phyloP scores from a whole-genome alignment of 2,888 invertebrate genomes.

The Drosophila rubida region DNA sequence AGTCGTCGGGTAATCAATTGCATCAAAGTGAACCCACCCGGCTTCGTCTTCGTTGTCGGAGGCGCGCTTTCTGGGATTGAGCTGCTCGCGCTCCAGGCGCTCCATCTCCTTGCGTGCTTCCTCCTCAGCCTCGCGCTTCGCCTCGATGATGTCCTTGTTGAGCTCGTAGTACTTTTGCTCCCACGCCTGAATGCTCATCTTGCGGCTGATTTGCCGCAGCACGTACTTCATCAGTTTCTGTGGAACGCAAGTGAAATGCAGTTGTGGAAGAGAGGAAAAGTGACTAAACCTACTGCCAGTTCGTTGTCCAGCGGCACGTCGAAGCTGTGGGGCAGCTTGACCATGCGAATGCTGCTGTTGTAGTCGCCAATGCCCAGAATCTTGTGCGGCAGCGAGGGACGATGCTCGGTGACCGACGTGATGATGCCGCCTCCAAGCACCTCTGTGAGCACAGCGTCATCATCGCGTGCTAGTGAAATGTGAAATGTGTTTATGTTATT shows the following conservation, averaged over 20 bases:
- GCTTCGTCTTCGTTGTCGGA: conserved; percentile 61
- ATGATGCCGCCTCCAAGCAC: conserved; percentile 89
- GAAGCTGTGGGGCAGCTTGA: conserved; percentile 87
- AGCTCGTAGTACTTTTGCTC: conserved; percentile 87
- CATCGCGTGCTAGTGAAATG: conserved; percentile 78
- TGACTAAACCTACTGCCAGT: conserved; percentile 74
- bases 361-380: conserved; percentile 89
- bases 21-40: conserved; percentile 37
- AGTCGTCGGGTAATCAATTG: no score
- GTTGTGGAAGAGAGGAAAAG: background rate
- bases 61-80: conserved; percentile 59
- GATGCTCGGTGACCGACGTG: conserved; percentile 88
- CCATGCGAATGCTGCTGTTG: conserved; percentile 89
- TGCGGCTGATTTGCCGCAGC: conserved; percentile 85
- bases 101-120: conserved; percentile 86
- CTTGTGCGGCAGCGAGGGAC: conserved; percentile 86
- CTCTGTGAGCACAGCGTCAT: conserved; percentile 88
- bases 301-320: conserved; percentile 85
- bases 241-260: conserved; percentile 16
- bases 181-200: conserved; percentile 85
- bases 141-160: conserved; percentile 84
- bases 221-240: conserved; percentile 85
- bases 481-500: no score
- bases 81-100: conserved; percentile 77
- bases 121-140: conserved; percentile 82